phyloP scores from a whole-genome alignment of 1,140 invertebrate genomes.

The Eubasilissa regina region DNA sequence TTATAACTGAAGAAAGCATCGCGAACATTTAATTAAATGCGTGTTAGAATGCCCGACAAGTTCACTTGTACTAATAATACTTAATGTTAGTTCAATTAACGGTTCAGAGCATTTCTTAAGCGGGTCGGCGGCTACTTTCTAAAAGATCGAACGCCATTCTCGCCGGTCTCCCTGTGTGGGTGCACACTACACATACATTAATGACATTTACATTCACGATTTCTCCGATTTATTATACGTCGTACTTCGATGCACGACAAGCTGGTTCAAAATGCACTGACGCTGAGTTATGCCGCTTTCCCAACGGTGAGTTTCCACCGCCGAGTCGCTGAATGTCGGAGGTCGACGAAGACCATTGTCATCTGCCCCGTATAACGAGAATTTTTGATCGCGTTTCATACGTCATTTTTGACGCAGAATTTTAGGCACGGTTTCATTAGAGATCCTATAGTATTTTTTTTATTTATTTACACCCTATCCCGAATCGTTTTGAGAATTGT shows the following conservation, averaged over 20 bases:
- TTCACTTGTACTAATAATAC: conserved; percentile 12
- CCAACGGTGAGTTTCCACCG: background rate
- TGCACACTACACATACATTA: conserved; percentile 23
- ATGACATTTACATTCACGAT: conserved; percentile 59
- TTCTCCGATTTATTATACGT: conserved; percentile 56
- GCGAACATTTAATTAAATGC: background rate
- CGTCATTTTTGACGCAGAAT: too few species aligned
- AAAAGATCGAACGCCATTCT: conserved; percentile 51
- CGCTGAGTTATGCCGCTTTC: conserved; percentile 41
- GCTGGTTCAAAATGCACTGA: conserved; percentile 22
- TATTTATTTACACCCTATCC: too few species aligned
- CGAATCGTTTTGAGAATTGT: too few species aligned
- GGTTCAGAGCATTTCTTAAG: conserved; percentile 23
- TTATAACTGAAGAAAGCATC: too few species aligned
- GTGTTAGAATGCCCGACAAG: conserved; percentile 18
- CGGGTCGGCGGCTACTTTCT: conserved; percentile 52
- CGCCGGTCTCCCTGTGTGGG: conserved; percentile 15
- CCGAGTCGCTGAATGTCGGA: conserved; percentile 24
- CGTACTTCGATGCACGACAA: conserved; percentile 48
- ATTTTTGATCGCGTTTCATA: too few species aligned
- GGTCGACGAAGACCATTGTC: background rate
- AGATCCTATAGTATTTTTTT: too few species aligned
- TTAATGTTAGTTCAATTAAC: conserved; percentile 44
- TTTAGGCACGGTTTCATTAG: too few species aligned
- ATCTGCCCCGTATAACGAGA: too few species aligned